These are phyloP conservation scores for Notoglanidium macrostoma DNA, from an alignment of 2,797 vertebrate genomes.

Conservation along the genomic window DNA sequence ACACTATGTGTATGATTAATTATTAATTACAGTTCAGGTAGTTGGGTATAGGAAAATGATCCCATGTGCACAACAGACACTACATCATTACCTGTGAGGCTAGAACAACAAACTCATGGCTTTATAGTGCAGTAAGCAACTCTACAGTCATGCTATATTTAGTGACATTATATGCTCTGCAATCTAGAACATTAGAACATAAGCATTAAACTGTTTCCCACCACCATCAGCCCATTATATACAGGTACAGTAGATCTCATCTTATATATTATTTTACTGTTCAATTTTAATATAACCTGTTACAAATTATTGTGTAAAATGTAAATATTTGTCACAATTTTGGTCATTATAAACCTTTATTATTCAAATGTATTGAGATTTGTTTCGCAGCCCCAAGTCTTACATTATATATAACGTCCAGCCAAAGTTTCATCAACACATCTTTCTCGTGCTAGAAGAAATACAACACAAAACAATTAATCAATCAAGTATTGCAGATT, in stretches of 20 bases:
- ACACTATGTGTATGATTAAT: constrained; percentile 4
- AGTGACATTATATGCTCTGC: neutral
- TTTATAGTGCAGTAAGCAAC: neutral
- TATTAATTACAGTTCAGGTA: constrained; percentile 37
- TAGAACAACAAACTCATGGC: neutral
- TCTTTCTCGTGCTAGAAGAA: neutral
- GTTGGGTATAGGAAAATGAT: constrained; percentile 2
- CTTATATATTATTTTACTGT: neutral
- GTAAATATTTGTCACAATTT: neutral
- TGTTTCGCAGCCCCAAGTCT: neutral
- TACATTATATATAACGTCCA: neutral
- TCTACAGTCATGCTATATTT: neutral
- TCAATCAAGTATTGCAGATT: neutral
- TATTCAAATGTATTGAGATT: neutral
- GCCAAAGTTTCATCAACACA: neutral
- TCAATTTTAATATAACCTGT: neutral
- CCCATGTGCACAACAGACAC: neutral
- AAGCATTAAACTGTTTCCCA: neutral
- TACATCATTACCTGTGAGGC: neutral
- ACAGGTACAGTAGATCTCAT: neutral
- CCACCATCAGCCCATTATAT: neutral
- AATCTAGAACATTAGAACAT: neutral
- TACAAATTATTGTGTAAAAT: neutral
- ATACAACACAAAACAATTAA: neutral
- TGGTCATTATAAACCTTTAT: neutral